Conservation (phyloP, 2,888 invertebrate species). For the Cosmorhoe ocellata region DNA sequence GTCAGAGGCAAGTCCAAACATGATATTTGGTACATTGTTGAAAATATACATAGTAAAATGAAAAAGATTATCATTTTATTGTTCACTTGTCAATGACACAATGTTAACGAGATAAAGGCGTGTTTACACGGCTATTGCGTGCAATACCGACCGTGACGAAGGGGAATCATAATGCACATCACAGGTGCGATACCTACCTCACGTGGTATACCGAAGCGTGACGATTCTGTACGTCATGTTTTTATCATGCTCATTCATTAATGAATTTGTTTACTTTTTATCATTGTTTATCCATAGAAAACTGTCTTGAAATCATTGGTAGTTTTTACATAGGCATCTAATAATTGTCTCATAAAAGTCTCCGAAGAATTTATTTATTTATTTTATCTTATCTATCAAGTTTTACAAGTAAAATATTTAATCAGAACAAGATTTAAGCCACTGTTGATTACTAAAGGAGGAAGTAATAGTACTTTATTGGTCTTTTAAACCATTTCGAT, state of each 20-base stretch:
- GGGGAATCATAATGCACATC: conserved; percentile 33
- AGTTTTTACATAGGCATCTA: too few relatives aligned
- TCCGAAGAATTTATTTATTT: conserved; percentile 1
- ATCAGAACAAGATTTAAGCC: conserved; percentile 16
- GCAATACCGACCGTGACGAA: conserved; percentile 64
- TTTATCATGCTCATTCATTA: conserved; percentile 32
- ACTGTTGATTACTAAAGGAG: conserved; percentile 21
- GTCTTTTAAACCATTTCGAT: conserved; percentile 25
- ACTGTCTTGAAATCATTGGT: too few relatives aligned
- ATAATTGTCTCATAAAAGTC: not conserved
- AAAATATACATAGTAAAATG: too few relatives aligned
- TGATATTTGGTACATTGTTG: too few relatives aligned
- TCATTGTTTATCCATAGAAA: too few relatives aligned
- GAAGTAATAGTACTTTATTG: conserved; percentile 28
- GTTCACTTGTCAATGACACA: not conserved
- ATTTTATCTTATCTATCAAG: conserved; percentile 7
- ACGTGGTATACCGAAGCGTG: conserved; percentile 41
- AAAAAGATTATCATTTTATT: too few relatives aligned
- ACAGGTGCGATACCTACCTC: conserved; percentile 19
- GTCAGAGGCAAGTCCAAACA: too few relatives aligned
- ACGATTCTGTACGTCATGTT: conserved; percentile 33
- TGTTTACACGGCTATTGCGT: conserved; percentile 47
- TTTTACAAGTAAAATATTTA: conserved; percentile 17
- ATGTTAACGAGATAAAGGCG: not conserved
- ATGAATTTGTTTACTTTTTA: too few relatives aligned